Evolutionary conservation across 2,888 invertebrate genomes (phyloP).

Genomic region (Galerucella nymphaeae): DNA sequence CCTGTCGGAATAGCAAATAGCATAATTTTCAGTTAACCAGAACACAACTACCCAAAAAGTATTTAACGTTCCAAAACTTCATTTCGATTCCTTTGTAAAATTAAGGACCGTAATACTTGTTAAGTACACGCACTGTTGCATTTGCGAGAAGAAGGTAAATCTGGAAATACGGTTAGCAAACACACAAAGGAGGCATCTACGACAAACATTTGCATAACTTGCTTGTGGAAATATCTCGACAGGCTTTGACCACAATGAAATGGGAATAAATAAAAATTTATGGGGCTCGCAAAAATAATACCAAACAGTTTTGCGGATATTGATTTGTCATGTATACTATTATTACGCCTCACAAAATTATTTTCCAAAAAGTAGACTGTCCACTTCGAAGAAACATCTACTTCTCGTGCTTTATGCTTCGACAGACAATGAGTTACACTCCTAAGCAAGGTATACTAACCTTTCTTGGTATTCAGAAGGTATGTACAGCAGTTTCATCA

Average conservation of each 20-base stretch:
- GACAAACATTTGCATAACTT: slow-evolving; percentile 25
- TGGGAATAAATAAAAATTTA: slow-evolving; percentile 7
- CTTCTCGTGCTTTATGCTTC: no score
- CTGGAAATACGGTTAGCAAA: slow-evolving; percentile 20
- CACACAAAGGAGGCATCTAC: slow-evolving; percentile 22
- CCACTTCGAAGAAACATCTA: no score
- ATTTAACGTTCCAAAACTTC: background rate
- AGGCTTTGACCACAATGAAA: background rate
- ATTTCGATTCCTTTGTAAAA: slow-evolving; percentile 12
- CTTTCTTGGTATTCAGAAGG: no score
- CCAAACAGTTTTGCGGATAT: no score
- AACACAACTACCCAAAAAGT: background rate
- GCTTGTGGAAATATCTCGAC: slow-evolving; percentile 14
- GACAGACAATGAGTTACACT: no score
- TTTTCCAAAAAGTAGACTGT: no score
- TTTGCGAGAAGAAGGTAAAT: slow-evolving; percentile 27
- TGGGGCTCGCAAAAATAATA: background rate
- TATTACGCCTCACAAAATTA: no score
- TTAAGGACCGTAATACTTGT: slow-evolving; percentile 22
- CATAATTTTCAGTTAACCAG: background rate
- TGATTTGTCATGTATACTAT: background rate
- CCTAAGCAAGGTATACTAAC: no score
- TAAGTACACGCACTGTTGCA: slow-evolving; percentile 22
- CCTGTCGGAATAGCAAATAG: background rate
- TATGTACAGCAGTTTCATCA: no score